These are phyloP conservation scores for Rousettus madagascariensis DNA, from an alignment of 2,797 vertebrate species.

Conservation along the genomic window DNA sequence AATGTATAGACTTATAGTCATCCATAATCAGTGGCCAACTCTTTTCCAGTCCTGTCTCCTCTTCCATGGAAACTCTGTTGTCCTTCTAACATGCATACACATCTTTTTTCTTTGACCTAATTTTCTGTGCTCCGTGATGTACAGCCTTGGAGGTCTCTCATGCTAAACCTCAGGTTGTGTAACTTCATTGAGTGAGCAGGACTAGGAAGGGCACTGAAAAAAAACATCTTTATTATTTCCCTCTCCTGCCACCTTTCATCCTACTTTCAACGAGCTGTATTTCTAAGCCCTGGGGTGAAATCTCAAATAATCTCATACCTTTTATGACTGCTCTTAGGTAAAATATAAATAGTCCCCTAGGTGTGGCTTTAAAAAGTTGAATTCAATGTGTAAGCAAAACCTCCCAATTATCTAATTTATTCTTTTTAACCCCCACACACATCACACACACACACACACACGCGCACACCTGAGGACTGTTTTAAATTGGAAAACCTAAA, in stretches of 20 bases:
- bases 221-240: neutral
- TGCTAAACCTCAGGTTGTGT: neutral
- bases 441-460: too few relatives aligned
- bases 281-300: neutral
- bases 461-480: neutral
- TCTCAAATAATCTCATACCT: neutral
- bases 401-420: neutral
- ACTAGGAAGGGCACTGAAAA: neutral
- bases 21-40: neutral
- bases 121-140: neutral
- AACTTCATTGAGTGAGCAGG: neutral
- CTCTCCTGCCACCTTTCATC: neutral
- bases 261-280: neutral
- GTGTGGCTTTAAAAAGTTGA: slow-evolving; percentile 1
- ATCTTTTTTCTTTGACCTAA: neutral
- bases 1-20: neutral
- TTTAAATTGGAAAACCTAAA: neutral
- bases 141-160: neutral
- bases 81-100: neutral
- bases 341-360: neutral
- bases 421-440: neutral
- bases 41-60: neutral
- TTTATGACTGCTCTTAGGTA: neutral
- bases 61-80: neutral
- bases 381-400: neutral